Base-by-base conservation (phyloP, 2,113 vertebrate genomes). In the Calonectris borealis region DNA sequence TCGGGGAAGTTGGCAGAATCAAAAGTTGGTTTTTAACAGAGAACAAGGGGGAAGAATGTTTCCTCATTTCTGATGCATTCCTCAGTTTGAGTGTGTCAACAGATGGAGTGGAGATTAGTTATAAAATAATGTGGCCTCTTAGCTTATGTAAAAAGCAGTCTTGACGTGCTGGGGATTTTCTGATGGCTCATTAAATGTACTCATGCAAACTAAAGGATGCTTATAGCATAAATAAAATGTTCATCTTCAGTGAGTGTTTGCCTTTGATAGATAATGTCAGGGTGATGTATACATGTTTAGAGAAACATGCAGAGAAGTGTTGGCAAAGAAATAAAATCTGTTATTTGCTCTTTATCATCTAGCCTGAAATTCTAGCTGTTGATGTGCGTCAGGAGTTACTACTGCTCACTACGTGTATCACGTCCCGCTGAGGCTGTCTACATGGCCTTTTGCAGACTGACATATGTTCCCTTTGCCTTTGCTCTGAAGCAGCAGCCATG, bases 31-130 rank as follows among this genome's bases (percentile, higher is more conserved):
- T 83, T 92, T 70, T 32, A 69, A 36, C n/a, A 70, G 10, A 55
- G 20, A 65, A 61, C 24, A 83, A 82, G 19, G 34, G 16, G 18
- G 17, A 85, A 89, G 21, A 83, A 57, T 52, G 4, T 79, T 92
- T 92, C 34, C n/a, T 94, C 32, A 51, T 86, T 96, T 95, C 84
- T 71, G 49, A 76, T 27, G 34, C 54, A 54, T 89, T 92, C 60
- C 27, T 89, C 49, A 79, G 24, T 83, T 84, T 86, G 57, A 88
- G n/a, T 68, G 34, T 60, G 49, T 71, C 91, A 94, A 91, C 81
- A 95, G 91, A 95, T 93, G 78, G 92, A 97, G 88, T 78, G 42
- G n/a, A 69, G 86, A 96, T 96, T 96, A 94, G 65, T 73, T 86
- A 72, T 89, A 95, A 95, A 90, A 87, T 78, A 93, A 65, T 65